These are phyloP conservation scores for Petrosia ficiformis DNA, from an alignment of 37 sponge, comb jelly and placozoan species.

Conservation along the genomic window DNA sequence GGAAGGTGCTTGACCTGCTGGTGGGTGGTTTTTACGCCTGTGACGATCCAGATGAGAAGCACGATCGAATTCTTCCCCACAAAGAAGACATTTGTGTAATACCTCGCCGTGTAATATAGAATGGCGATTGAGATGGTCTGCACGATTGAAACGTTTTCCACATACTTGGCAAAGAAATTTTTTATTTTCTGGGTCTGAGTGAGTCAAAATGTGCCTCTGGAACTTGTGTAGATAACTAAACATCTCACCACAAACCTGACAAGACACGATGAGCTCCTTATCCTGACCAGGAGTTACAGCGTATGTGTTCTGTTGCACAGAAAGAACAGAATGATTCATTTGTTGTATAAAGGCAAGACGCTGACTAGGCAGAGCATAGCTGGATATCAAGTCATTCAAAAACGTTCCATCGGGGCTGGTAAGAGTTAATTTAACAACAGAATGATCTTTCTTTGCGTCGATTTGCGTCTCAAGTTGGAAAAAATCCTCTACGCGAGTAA, in stretches of 20 bases:
- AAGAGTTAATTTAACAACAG: conserved; percentile 39
- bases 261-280: conserved; percentile 40
- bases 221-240: conserved; percentile 59
- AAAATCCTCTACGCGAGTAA: conserved; percentile 45
- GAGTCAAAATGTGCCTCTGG: conserved; percentile 64
- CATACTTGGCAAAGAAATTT: conserved; percentile 79
- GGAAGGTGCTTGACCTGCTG: conserved; percentile 40
- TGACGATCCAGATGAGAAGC: conserved; percentile 76
- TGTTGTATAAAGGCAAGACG: conserved; percentile 55
- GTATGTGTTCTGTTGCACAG: neutral
- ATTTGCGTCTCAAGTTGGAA: conserved; percentile 50
- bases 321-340: neutral
- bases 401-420: conserved; percentile 28
- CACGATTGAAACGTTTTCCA: conserved; percentile 72
- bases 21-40: conserved; percentile 55
- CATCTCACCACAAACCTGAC: conserved; percentile 54
- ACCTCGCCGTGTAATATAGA: conserved; percentile 44
- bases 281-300: neutral
- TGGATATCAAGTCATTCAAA: conserved; percentile 35
- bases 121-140: conserved; percentile 80
- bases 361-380: conserved; percentile 36
- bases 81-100: conserved; percentile 53
- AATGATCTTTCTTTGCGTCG: conserved; percentile 47
- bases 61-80: conserved; percentile 77
- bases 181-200: conserved; percentile 72